These are phyloP conservation scores for Rotaria macrura DNA, from an alignment of 2,888 invertebrate species.

Conservation along the genomic window DNA sequence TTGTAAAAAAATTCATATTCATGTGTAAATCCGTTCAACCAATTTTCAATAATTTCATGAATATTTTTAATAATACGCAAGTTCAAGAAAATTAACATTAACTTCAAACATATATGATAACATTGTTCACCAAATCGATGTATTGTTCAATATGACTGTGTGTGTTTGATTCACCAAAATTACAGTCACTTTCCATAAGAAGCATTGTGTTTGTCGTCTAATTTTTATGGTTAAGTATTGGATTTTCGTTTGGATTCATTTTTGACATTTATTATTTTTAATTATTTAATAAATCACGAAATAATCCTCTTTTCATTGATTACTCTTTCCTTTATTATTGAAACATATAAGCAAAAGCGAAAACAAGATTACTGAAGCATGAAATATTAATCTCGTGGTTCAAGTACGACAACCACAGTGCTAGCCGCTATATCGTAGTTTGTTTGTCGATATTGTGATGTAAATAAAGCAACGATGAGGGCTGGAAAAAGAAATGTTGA, in stretches of 20 bases:
- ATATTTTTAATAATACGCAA: too few species aligned
- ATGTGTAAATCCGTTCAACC: too few species aligned
- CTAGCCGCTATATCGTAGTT: slow-evolving; percentile 30
- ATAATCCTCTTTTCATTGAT: background rate
- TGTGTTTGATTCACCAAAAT: background rate
- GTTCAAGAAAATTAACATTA: too few species aligned
- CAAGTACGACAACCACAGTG: slow-evolving; percentile 27
- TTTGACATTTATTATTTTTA: background rate
- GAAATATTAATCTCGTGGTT: background rate
- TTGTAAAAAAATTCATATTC: too few species aligned
- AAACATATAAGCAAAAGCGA: background rate
- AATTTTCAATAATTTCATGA: too few species aligned
- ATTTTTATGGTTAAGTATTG: background rate
- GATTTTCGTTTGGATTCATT: background rate
- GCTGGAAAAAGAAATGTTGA: slow-evolving; percentile 30
- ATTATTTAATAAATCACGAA: background rate
- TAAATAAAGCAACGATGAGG: slow-evolving; percentile 26
- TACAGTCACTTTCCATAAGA: too few species aligned
- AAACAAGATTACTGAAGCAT: background rate
- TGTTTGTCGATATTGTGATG: slow-evolving; percentile 31
- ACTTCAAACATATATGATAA: too few species aligned
- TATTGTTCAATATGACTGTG: background rate
- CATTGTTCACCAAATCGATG: background rate
- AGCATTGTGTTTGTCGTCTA: background rate
- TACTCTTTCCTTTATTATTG: background rate